Evolutionary conservation across 1,140 invertebrate species (phyloP), one percentile per base, ranked within the genome.

Genomic region (Halesus radiatus): DNA sequence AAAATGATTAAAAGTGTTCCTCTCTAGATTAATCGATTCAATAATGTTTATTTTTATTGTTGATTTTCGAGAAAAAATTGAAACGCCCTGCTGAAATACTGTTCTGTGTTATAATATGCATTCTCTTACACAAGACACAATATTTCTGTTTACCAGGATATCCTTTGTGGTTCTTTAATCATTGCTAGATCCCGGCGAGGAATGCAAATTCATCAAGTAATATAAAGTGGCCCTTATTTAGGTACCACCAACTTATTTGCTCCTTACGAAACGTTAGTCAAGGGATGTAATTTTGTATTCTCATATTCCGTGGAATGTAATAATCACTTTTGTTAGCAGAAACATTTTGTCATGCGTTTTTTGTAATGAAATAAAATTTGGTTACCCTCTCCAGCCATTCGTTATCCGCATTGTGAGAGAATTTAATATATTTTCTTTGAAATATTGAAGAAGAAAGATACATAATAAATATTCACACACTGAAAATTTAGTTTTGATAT

Each of bases 151-250:
- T 45, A 13, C 37, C 7, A 45, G 37, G 37, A 13, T 45, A 45
- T 45, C 37, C 37, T 13, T 45, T 13, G 37, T 45, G 8, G 10
- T 45, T 45, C 37, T 45, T 45, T 45, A 45, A 45, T 45, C 37
- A 45, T 45, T 45, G 37, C 8, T 45, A 29, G 16, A 29, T 54
- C 50, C 20, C 20, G 32, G 23, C 32, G 16, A 75, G 80, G 80
- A 81, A 81, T 81, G 80, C 80, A 81, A 81, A 81, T 81, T 78
- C 73, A 72, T 72, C 68, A 72, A 72, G 68, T 53, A 3, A 45
- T 56, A 32, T 75, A 75, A 52, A 45, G 68, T 45, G 18, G 23
- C 18, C 72, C 22, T 75, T 54, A 53, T 26, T 18, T 58, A 58
- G 32, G 52, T 32, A 32, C 66, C 66, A 4, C 66, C 29, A 37